Conservation (phyloP, 2,113 vertebrate genomes). For the Hypomesus transpacificus region DNA sequence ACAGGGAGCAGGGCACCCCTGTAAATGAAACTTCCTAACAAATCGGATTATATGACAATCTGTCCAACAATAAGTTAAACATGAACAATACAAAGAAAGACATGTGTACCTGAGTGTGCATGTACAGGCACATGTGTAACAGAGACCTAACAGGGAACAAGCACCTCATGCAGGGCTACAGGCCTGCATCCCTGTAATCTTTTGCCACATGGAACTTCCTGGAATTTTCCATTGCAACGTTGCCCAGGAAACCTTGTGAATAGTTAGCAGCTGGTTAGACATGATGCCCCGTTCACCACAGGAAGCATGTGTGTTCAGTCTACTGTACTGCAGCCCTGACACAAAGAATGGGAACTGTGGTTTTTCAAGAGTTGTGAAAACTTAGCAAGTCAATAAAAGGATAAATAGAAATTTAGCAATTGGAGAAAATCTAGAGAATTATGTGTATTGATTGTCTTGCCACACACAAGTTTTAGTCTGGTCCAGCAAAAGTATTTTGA, state of each 20-base stretch:
- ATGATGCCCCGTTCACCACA: slow-evolving; percentile 32
- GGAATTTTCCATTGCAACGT: slow-evolving; percentile 63
- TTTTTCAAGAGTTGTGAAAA: background rate
- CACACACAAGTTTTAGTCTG: too few relatives aligned
- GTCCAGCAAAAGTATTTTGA: background rate
- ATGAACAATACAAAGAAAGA: background rate
- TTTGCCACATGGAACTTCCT: slow-evolving; percentile 42
- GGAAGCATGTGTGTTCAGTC: slow-evolving; percentile 46
- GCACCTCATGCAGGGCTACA: background rate
- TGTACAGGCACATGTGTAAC: background rate
- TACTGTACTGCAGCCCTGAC: slow-evolving; percentile 1
- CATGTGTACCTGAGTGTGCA: background rate
- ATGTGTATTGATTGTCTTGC: too few relatives aligned
- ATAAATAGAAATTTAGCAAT: too few relatives aligned
- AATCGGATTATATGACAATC: background rate
- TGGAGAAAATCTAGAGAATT: too few relatives aligned
- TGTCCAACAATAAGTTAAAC: background rate
- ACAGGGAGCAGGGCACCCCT: too few relatives aligned
- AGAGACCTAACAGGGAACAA: background rate
- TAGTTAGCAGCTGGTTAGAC: slow-evolving; percentile 64
- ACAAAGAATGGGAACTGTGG: slow-evolving; percentile 7
- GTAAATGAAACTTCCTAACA: background rate
- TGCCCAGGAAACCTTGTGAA: slow-evolving; percentile 56
- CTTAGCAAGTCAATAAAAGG: background rate
- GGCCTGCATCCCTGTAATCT: slow-evolving; percentile 21